Evolutionary conservation across 1,140 invertebrate species (phyloP).

Genomic region (Maniola jurtina): DNA sequence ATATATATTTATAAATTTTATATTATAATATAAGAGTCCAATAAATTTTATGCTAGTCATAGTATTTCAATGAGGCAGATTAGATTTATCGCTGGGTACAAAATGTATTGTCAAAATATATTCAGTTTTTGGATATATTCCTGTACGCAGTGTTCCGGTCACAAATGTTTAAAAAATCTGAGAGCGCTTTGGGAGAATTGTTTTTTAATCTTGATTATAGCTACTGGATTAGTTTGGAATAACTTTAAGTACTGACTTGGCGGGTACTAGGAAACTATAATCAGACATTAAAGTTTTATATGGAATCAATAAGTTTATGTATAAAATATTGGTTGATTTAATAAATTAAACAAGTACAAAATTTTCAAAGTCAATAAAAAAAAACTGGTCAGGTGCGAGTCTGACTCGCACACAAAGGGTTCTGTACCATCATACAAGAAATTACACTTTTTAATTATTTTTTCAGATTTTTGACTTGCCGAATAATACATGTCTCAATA

Average conservation of each 20-base stretch:
- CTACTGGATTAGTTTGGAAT: conserved; percentile 57
- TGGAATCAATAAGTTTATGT: no score
- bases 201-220: conserved; percentile 63
- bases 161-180: conserved; percentile 27
- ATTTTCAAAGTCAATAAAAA: no score
- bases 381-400: no score
- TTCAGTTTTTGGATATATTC: background rate
- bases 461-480: no score
- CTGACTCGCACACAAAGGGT: no score
- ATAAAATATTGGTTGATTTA: no score
- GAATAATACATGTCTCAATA: no score
- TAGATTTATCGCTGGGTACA: conserved; percentile 23
- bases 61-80: conserved; percentile 34
- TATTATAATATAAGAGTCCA: conserved; percentile 33
- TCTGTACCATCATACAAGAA: no score
- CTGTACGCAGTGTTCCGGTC: conserved; percentile 1
- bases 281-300: background rate
- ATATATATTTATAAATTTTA: background rate
- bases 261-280: conserved; percentile 26
- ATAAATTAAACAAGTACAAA: no score
- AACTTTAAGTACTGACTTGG: conserved; percentile 44
- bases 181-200: conserved; percentile 55
- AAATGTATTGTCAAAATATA: background rate
- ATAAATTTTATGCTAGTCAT: conserved; percentile 49
- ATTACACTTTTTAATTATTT: no score